Base-by-base conservation (phyloP, 2,888 invertebrate species). In the Mycogona germanica region DNA sequence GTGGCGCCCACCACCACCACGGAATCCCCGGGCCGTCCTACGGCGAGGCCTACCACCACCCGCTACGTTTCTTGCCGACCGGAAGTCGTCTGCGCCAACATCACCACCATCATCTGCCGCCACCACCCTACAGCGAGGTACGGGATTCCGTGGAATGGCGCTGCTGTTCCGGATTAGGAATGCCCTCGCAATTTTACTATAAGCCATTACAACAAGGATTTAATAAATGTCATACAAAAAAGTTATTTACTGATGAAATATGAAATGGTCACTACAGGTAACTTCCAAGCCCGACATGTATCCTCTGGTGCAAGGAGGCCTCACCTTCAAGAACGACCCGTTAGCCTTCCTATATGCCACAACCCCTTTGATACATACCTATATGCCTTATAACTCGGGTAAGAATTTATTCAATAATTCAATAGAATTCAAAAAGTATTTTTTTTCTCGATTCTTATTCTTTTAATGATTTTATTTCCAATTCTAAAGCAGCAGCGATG, bases 51-150 rank as follows among this genome's bases (percentile, higher is more conserved):
- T 26, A 26, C 25, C 19, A 26, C 5, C 56, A 47, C 17, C 53
- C 47, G 14, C 41, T 52, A 14, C 47, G 53, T 41, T 53, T 47
- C 40, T 25, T 46, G 9, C 56, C 51, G 7, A 30, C 37, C 6
- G 53, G 56, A 9, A 46, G 47, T 23, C 44, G n/a, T n/a, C n/a
- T n/a, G n/a, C n/a, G n/a, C n/a, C n/a, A n/a, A n/a, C n/a, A n/a
- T n/a, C n/a, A n/a, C n/a, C 48, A 17, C 55, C 45, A 17, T 29
- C 45, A 26, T 50, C 51, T 26, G 28, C 50, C 37, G 26, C 57
- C 57, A 17, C 57, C 57, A 30, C 57, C 57, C 23, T 57, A 57
- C 23, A 57, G 47, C 40, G 57, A 57, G 38, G 57, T 57, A 45
- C n/a, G n/a, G n/a, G n/a, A n/a, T n/a, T n/a, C n/a, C n/a, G n/a